phyloP scores from a whole-genome alignment of 1,140 invertebrate genomes.

The Ptiloglossa arizonensis region DNA sequence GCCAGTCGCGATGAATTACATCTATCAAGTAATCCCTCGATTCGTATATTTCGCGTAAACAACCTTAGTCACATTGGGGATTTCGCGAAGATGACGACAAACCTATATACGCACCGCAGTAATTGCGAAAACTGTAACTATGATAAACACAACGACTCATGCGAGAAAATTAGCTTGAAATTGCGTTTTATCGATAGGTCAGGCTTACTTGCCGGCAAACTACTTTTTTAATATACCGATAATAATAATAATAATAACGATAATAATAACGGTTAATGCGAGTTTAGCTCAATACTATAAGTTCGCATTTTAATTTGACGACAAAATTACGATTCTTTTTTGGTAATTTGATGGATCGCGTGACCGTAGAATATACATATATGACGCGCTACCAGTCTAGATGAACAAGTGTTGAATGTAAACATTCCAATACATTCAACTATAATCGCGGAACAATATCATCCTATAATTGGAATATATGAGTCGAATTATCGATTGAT shows the following conservation, averaged over 20 bases:
- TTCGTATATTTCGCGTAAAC: slow-evolving; percentile 6
- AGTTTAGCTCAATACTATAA: not conserved
- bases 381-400: not conserved
- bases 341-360: not conserved
- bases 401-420: not conserved
- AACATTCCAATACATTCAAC: not conserved
- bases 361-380: not conserved
- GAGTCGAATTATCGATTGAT: no score
- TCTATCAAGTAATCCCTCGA: not conserved
- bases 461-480: no score
- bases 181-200: not conserved
- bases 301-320: no score
- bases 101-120: not conserved
- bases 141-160: not conserved
- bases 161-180: not conserved
- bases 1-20: not conserved
- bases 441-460: no score
- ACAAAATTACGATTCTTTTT: not conserved
- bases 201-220: not conserved
- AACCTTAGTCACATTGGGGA: not conserved
- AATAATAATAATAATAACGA: not conserved
- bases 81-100: slow-evolving; percentile 4
- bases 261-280: not conserved
- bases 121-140: no score
- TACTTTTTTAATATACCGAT: not conserved